Evolutionary conservation across 1,140 invertebrate genomes (phyloP).

Genomic region (Atta cephalotes): DNA sequence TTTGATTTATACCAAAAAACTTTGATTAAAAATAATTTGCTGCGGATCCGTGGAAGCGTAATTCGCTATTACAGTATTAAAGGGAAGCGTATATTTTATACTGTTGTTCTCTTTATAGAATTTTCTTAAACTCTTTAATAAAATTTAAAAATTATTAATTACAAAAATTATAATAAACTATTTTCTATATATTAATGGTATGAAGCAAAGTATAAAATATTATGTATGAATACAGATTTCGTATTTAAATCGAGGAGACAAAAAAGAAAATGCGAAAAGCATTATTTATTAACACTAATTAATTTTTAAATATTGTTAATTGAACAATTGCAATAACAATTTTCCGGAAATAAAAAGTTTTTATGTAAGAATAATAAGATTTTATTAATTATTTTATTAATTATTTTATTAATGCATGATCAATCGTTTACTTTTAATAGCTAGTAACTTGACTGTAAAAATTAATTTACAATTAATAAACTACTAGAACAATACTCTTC

Average conservation of each 20-base stretch:
- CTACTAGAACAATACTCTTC: neutral
- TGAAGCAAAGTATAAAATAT: neutral
- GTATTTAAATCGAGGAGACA: neutral
- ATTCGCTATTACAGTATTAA: neutral
- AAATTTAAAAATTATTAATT: slow-evolving; percentile 13
- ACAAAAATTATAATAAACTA: neutral
- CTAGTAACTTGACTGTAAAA: neutral
- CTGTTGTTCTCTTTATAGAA: neutral
- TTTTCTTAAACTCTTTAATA: neutral
- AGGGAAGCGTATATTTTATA: neutral
- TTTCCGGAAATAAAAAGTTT: neutral
- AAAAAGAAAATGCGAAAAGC: neutral
- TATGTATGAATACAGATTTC: neutral
- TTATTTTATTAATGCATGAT: neutral
- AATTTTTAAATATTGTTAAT: neutral
- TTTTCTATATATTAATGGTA: neutral
- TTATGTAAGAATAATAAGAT: neutral
- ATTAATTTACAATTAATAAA: slow-evolving; percentile 35
- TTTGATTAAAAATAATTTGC: slow-evolving; percentile 2
- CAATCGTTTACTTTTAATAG: neutral
- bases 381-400: neutral
- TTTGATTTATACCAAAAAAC: neutral
- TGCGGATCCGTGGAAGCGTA: neutral
- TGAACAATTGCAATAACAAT: neutral
- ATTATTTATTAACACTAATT: neutral